Evolutionary conservation across 2,888 invertebrate genomes (phyloP).

Genomic region (Mythimna loreyi): DNA sequence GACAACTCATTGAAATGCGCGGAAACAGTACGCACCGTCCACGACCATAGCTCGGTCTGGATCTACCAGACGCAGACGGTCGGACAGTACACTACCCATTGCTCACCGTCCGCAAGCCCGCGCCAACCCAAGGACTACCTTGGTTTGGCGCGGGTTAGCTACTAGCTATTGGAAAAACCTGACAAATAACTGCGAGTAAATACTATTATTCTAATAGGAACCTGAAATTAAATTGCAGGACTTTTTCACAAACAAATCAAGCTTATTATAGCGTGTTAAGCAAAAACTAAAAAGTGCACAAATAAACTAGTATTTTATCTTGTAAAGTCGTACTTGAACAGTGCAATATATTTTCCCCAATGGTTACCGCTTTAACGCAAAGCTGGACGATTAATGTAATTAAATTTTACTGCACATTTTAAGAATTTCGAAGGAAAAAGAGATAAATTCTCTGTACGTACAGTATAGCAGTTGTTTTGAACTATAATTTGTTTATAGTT

Average conservation of each 20-base stretch:
- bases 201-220: too few relatives aligned
- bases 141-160: too few relatives aligned
- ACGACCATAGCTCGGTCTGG: too few relatives aligned
- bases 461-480: slow-evolving; percentile 9
- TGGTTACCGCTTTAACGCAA: slow-evolving; percentile 56
- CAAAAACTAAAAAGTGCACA: slow-evolving; percentile 20
- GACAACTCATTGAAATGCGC: too few relatives aligned
- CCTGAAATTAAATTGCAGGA: slow-evolving; percentile 2
- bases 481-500: slow-evolving; percentile 3
- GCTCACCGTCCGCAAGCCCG: too few relatives aligned
- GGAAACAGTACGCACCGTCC: too few relatives aligned
- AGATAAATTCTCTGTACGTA: slow-evolving; percentile 34
- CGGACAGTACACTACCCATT: too few relatives aligned
- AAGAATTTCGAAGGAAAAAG: slow-evolving; percentile 48
- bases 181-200: too few relatives aligned
- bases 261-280: slow-evolving; percentile 20
- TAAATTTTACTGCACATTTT: slow-evolving; percentile 59
- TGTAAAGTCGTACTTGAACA: slow-evolving; percentile 49
- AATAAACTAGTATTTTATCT: slow-evolving; percentile 51
- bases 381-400: slow-evolving; percentile 59
- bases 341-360: slow-evolving; percentile 57
- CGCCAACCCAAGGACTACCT: too few relatives aligned
- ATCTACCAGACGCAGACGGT: too few relatives aligned
- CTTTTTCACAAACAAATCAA: slow-evolving; percentile 17
- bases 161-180: too few relatives aligned